Conservation (phyloP, 2,888 invertebrate species). For the Drosophila austrosaltans region DNA sequence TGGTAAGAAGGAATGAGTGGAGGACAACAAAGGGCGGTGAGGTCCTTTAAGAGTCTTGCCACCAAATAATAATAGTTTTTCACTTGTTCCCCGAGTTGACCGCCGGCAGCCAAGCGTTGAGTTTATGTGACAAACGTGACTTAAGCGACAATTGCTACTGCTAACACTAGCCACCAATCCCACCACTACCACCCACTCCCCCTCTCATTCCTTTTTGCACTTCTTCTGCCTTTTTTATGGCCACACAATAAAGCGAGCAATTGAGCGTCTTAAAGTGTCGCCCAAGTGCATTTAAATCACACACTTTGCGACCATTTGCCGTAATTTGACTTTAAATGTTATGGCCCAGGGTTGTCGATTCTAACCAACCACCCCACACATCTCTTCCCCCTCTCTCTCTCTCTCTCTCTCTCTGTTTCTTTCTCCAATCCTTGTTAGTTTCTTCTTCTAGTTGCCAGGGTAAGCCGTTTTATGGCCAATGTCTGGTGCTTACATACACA, state of each 20-base stretch:
- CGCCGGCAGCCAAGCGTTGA: conserved; percentile 72
- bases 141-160: conserved; percentile 76
- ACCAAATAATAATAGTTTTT: conserved; percentile 79
- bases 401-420: too few relatives aligned
- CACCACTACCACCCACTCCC: not conserved
- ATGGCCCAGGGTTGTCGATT: conserved; percentile 58
- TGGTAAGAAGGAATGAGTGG: conserved; percentile 20
- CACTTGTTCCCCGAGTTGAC: conserved; percentile 73
- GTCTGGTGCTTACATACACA: conserved; percentile 66
- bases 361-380: conserved; percentile 19
- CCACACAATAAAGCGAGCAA: conserved; percentile 78
- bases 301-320: conserved; percentile 81
- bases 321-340: conserved; percentile 81
- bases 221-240: conserved; percentile 70
- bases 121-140: conserved; percentile 80
- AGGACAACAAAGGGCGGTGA: not conserved
- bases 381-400: not conserved
- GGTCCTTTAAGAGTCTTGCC: conserved; percentile 46
- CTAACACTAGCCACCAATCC: conserved; percentile 40
- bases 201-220: not conserved
- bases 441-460: conserved; percentile 48
- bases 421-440: conserved; percentile 42
- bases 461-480: conserved; percentile 70
- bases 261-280: conserved; percentile 80
- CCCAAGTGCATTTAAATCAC: conserved; percentile 81